phyloP scores from a whole-genome alignment of 2,797 vertebrate genomes.

The Momotus momota region DNA sequence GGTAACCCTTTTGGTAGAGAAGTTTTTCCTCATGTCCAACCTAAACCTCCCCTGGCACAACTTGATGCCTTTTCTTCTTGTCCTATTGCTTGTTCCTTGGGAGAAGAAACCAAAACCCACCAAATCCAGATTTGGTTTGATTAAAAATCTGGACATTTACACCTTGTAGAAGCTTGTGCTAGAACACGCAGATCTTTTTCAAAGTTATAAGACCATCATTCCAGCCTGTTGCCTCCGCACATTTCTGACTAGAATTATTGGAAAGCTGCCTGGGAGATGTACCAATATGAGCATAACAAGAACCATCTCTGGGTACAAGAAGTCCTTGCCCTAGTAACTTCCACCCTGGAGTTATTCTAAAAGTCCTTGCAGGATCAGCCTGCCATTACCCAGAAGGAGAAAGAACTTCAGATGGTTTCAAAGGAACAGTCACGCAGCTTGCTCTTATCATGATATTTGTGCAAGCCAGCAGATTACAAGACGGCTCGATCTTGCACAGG shows the following conservation, averaged over 20 bases:
- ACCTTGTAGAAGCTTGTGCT: neutral
- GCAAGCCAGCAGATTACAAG: neutral
- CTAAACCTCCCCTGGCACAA: no score
- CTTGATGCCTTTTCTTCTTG: no score
- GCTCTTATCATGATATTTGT: neutral
- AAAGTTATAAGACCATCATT: neutral
- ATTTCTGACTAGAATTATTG: neutral
- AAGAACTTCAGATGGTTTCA: neutral
- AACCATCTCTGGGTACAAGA: neutral
- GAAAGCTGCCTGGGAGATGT: neutral
- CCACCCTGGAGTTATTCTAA: neutral
- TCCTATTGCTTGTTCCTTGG: no score
- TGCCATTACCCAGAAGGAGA: neutral
- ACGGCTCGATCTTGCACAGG: neutral
- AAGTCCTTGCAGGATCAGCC: neutral
- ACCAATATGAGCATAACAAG: neutral
- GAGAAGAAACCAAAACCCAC: no score
- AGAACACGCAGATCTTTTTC: neutral
- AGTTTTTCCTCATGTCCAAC: no score
- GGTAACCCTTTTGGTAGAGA: no score
- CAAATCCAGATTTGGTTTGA: neutral
- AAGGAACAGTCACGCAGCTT: neutral
- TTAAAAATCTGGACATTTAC: neutral
- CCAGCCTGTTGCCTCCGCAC: neutral
- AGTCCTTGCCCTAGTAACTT: neutral